Base-by-base conservation (phyloP, 1,140 invertebrate species). In the Colletes gigas region DNA sequence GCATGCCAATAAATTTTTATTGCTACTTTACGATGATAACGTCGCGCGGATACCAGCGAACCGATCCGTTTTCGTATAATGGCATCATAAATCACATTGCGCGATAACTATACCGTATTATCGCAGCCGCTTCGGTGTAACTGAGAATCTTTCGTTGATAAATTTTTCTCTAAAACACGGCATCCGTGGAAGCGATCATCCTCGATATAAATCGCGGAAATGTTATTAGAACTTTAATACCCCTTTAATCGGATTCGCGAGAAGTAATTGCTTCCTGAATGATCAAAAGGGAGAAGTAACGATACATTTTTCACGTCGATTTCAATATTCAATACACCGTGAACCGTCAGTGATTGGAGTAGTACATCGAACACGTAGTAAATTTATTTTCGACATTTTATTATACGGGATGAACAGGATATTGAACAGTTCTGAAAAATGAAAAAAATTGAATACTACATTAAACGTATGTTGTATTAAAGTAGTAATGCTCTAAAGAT, bases 11-110 rank as follows among this genome's bases (percentile, higher is more conserved):
- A 87, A 91, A 92, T 91, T 92, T 92, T 92, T 92, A 92, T 91
- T 88, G 90, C 90, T 87, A 85, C 88, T 91, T 90, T 88, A 90
- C 85, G 90, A 86, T 90, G 89, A 92, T 91, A 90, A 91, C 84
- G 83, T 78, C 39, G 60, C 82, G 54, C 57, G 70, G 83, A 76
- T 85, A 83, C 78, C 79, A 83, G 85, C 80, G 83, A 82, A 86
- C 87, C 88, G 87, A 91, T 90, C 89, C 88, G 86, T 90, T 91
- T 88, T 88, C 88, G 90, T 89, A 85, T 91, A 89, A 89, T 87
- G 83, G 84, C 80, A 65, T 83, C 83, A 78, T 88, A 88, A 89
- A 89, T 89, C 86, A 89, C 76, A 81, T 81, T 76, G 81, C 59
- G 67, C 82, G 87, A 86, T 86, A 87, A 87, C 86, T 77, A 87